Base-by-base conservation (phyloP, 2,797 vertebrate species). In the Sebastes ruberrimus region DNA sequence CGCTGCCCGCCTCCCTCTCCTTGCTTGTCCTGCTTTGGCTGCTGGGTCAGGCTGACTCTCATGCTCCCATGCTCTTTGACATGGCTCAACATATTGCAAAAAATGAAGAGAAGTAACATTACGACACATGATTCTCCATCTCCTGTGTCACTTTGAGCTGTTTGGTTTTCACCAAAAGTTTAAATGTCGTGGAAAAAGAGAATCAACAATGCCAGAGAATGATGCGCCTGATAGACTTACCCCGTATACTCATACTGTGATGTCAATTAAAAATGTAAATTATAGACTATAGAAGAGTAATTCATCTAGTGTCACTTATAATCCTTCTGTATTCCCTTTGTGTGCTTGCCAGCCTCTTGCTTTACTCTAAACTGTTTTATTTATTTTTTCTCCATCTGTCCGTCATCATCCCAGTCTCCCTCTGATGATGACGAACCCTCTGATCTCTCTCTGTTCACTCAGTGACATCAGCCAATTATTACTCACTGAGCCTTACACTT, bases 11-110 rank as follows among this genome's bases (percentile, higher is more conserved):
- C 89, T 91, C 86, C 82, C 83, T 89, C 83, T 89, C 81, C 79
- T 86, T 66, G 71, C 72, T 71, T 71, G 90, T 90, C 78, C 82
- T 77, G 86, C 86, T 90, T 38, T 66, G 83, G 76, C 87, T 88
- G 71, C 74, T 74, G 86, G 93, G 93, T 93, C 90, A 94, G 78
- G 78, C 91, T 82, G 73, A 85, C 85, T 95, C 92, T 89, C 89
- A 81, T 81, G 88, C 94, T 95, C 94, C 93, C 94, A 95, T 94
- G 94, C 94, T 94, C 95, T 94, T 93, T 95, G 93, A 94, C 94
- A 94, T 90, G 78, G 62, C 86, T 89, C 79, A 10, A 66, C 80
- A 71, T 81, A 86, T 74, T 66, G 83, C 86, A 78, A 76, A 91
- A 86, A 86, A 78, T 80, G 63, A 83, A 65, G 78, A 88, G 49